Evolutionary conservation across 2,888 invertebrate species (phyloP), one percentile per base, ranked within the genome.

Genomic region (Microplitis deprimator): DNA sequence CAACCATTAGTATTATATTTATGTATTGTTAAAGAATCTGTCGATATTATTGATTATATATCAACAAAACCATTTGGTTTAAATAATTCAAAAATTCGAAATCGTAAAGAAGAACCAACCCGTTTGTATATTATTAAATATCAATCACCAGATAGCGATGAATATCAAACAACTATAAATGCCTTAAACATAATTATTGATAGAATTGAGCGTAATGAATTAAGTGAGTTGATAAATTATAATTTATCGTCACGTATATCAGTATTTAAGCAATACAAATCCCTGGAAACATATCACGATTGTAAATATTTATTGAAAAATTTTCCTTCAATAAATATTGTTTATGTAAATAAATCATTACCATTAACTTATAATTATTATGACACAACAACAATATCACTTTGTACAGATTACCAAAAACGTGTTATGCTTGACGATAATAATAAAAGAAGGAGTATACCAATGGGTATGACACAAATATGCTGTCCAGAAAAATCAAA

Each of bases 51-150:
- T 62, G 20, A 62, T 3, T 62, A 62, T 16, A n/a, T 62, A 62
- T 62, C 62, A 62, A 62, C 62, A 62, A 62, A 13, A 8, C 62
- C 62, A 62, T 62, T 62, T 16, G 62, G 62, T 8, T 20, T 8
- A 8, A 17, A 62, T 7, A 62, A 20, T n/a, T 17, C 16, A 62
- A 62, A 13, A 62, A 16, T 6, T 1, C 8, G 13, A 62, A 62
- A 20, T 62, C 16, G 20, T 1, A 62, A 62, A 8, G 62, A 62
- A 20, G 62, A 62, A 16, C 16, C 16, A 62, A 62, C 62, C 5
- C 62, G 62, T 7, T 62, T 62, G 62, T 62, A 62, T 16, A 62
- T 62, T n/a, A 62, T 62, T 8, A 62, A 16, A 62, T 50, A n/a
- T 6, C 7, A 16, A 16, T 62, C 16, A 16, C 16, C 62, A 16